These are phyloP conservation scores for Carabus problematicus DNA, from an alignment of 2,888 invertebrate species.

Conservation along the genomic window DNA sequence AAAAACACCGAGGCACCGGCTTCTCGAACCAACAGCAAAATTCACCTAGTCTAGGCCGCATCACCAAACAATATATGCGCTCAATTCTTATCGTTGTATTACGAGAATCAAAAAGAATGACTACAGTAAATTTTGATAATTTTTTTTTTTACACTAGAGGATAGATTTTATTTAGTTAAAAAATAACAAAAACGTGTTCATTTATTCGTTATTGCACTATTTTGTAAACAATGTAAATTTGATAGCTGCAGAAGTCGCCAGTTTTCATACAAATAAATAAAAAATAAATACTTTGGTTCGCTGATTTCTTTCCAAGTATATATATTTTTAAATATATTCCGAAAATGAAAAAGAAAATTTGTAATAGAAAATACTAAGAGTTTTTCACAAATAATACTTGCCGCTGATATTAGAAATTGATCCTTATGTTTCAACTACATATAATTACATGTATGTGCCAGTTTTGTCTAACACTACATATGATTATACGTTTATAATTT, in stretches of 20 bases:
- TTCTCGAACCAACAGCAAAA: slow-evolving; percentile 39
- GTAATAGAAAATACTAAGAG: too few relatives aligned
- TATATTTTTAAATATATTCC: too few relatives aligned
- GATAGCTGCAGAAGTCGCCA: slow-evolving; percentile 14
- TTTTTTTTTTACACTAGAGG: slow-evolving; percentile 22
- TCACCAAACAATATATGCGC: neutral
- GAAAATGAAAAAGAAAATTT: too few relatives aligned
- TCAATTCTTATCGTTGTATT: slow-evolving; percentile 15
- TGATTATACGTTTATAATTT: too few relatives aligned
- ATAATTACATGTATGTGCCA: too few relatives aligned
- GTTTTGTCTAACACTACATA: too few relatives aligned
- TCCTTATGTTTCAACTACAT: too few relatives aligned
- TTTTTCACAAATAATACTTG: too few relatives aligned
- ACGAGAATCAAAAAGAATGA: slow-evolving; percentile 20
- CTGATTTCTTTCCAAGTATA: neutral
- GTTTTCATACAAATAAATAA: neutral
- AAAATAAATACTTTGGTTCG: neutral
- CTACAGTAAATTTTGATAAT: slow-evolving; percentile 39
- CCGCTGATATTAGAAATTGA: too few relatives aligned
- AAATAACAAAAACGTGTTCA: slow-evolving; percentile 37
- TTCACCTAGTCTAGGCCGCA: slow-evolving; percentile 10
- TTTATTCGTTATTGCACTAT: slow-evolving; percentile 34
- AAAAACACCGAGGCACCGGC: slow-evolving; percentile 49
- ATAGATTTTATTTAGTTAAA: slow-evolving; percentile 27
- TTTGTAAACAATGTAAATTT: slow-evolving; percentile 38